Percentiles rank a stretch among this genome's conserved stretches.
phyloP scores from a whole-genome alignment of 1,140 invertebrate genomes.

The Antheraea mylitta region DNA sequence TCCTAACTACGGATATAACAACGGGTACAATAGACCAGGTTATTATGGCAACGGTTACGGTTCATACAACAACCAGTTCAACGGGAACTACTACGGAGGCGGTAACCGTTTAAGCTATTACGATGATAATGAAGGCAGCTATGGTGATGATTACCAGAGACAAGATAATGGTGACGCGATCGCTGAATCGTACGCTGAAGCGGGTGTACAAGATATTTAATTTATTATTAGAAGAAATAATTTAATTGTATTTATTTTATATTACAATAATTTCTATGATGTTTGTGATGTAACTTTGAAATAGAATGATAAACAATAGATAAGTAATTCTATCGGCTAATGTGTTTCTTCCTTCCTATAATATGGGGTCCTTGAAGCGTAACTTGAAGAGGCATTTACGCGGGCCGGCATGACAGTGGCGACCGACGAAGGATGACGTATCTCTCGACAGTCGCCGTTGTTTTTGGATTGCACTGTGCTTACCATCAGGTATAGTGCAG shows the following conservation, averaged over 20 bases:
- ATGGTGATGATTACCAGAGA: constrained; percentile 18
- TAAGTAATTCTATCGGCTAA: no score
- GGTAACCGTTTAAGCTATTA: constrained; percentile 30
- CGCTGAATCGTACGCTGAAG: constrained; percentile 8
- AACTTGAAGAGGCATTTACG: no score
- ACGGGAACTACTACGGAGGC: constrained; percentile 47
- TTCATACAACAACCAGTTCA: constrained; percentile 57
- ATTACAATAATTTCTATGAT: neutral
- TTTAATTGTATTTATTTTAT: neutral
- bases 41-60: constrained; percentile 47
- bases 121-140: constrained; percentile 30
- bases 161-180: neutral
- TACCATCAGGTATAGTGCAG: no score
- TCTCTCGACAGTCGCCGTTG: no score
- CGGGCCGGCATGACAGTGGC: no score
- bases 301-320: no score
- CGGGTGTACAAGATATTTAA: neutral
- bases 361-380: no score
- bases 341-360: no score
- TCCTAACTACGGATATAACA: constrained; percentile 26
- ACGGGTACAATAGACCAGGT: constrained; percentile 35
- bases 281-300: no score
- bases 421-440: no score
- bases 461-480: no score
- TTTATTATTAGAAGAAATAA: neutral